Conservation (phyloP, 2,113 vertebrate species). For the Pseudopipra pipra region DNA sequence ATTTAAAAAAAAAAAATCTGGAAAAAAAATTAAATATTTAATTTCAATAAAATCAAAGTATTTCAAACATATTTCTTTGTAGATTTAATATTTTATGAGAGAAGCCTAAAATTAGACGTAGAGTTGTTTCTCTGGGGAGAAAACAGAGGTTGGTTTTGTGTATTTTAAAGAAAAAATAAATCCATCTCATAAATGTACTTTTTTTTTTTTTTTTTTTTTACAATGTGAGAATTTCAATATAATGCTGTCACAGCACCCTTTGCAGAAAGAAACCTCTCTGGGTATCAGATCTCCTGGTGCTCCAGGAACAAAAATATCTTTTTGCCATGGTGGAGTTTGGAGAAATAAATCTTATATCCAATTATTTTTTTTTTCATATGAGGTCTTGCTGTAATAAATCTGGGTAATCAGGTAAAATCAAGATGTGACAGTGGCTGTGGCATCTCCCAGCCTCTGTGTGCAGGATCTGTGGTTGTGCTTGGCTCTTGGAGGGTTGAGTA, state of each 20-base stretch:
- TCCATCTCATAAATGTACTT: background rate
- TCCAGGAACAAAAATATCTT: background rate
- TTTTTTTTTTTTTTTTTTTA: background rate
- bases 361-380: background rate
- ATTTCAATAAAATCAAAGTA: conserved; percentile 22
- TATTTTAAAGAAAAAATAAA: background rate
- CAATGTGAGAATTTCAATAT: background rate
- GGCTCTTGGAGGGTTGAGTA: background rate
- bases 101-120: conserved; percentile 29
- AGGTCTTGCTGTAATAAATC: background rate
- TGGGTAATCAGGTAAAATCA: background rate
- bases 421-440: background rate
- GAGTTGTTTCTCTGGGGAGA: background rate
- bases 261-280: background rate
- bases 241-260: background rate
- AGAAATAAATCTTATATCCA: background rate
- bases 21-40: conserved; percentile 27
- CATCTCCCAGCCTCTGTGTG: background rate
- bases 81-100: conserved; percentile 50
- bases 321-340: background rate
- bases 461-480: background rate
- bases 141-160: background rate
- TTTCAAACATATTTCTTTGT: conserved; percentile 17
- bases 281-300: background rate
- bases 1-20: background rate